Evolutionary conservation across 2,113 vertebrate species (phyloP), one percentile per base, ranked within the genome.

Genomic region (Melanotaenia duboulayi): DNA sequence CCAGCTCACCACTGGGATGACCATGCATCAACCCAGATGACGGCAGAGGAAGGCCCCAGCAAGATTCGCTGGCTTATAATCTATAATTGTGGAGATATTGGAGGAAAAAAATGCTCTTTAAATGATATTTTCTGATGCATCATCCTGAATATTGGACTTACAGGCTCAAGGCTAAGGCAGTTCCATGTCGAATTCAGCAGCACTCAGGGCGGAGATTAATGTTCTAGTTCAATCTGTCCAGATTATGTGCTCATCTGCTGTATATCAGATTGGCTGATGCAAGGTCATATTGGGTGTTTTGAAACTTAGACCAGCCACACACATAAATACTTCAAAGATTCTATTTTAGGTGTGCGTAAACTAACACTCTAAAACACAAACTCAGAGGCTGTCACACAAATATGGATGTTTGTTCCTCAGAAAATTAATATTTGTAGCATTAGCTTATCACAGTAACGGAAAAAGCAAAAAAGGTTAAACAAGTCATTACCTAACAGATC

Each of bases 181-280:
- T 40, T 11, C 11, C 13, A 40, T 16, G 40, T 20, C 58, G 17
- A 58, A 66, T 74, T 65, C 32, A 63, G 75, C 50, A 25, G 51
- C 40, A 55, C 19, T 76, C 39, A 10, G 48, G 28, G 23, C 50
- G 40, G 16, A 83, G 82, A 87, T 87, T 86, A 91, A 83, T 74
- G 67, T 71, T 85, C 65, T 10, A 62, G 58, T 81, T 74, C 72
- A 71, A 19, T 80, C 67, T 77, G 58, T 61, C 51, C 65, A 79
- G 84, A 90, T 85, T 76, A 87, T 73, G 24, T 67, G 63, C 69
- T 90, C 71, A 86, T 80, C 74, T 71, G 77, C 60, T 79, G 49
- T 48, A 65, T 65, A 67, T 79, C 74, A 81, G 71, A 81, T 69
- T 73, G 62, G 52, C 40, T 75, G 50, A 72, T 75, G 73, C 44